Base-by-base conservation (phyloP, 2,113 vertebrate species). In the Nothoprocta perdicaria region DNA sequence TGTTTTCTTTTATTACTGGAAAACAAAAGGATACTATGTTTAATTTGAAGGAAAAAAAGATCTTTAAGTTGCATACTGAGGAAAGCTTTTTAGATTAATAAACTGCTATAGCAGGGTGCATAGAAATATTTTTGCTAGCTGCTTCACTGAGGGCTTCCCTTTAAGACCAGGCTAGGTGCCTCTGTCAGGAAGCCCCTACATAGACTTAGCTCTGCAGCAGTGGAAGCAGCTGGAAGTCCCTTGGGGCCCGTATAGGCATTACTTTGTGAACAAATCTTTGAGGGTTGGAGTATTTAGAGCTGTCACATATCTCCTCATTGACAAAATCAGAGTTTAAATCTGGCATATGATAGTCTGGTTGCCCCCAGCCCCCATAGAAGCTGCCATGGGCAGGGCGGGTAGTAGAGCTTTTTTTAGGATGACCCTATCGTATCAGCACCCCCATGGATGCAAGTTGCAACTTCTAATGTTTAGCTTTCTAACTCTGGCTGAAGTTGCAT, bases 401-500 rank as follows among this genome's bases (percentile, higher is more conserved):
- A 15, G 55, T 71, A 35, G 21, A 82, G 74, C 26, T 62, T 87
- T 57, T 82, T 66, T 40, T 43, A 61, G 69, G 66, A 69, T 66
- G 71, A 76, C 41, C 80, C 52, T 57, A 6, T 57, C 27, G 2
- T 57, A 67, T 41, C 63, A 80, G 63, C 18, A 65, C 23, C 72
- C 77, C 55, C 61, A 67, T 85, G 76, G 68, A 85, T 67, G 46
- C 29, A 80, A 7, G 53, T 2, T 91, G 23, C 72, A 80, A 43
- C 50, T 92, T 91, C 13, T 78, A 92, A 84, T 52, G 46, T 35
- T 80, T 77, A 50, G 38, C 75, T 94, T 85, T 83, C 65, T 72
- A 90, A 62, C 40, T 9, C n/a, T 26, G 12, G 31, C 50, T 88
- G 19, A 66, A 66, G 21, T 84, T 93, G 80, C 45, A 19, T 81